Conservation (phyloP, 2,797 vertebrate genomes). For the Cyprinella venusta region DNA sequence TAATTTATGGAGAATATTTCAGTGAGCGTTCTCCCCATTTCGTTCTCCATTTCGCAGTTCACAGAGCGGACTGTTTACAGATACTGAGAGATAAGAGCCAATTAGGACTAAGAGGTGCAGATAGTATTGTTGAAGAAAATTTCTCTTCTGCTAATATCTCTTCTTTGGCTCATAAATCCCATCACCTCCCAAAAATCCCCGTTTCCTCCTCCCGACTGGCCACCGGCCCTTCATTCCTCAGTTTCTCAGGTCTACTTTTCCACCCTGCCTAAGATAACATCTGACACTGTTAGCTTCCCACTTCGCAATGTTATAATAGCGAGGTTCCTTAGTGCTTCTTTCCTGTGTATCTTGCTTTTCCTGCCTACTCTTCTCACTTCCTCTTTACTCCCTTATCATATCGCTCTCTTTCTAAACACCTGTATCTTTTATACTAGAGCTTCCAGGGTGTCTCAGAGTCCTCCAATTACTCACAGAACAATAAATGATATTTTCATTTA, state of each 20-base stretch:
- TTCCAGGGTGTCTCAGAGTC: neutral
- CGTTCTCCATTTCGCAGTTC: constrained; percentile 49
- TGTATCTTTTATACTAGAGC: constrained; percentile 6
- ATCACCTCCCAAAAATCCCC: constrained; percentile 32
- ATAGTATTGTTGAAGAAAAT: constrained; percentile 49
- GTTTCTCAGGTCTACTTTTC: constrained; percentile 30
- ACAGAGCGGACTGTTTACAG: constrained; percentile 51
- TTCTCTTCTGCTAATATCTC: constrained; percentile 47
- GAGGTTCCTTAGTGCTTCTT: constrained; percentile 1
- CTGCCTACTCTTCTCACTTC: neutral
- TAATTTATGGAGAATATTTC: constrained; percentile 55
- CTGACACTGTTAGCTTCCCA: neutral
- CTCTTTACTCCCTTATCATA: neutral
- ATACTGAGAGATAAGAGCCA: constrained; percentile 44
- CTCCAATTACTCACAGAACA: constrained; percentile 45
- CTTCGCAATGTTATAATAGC: neutral
- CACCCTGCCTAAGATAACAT: constrained; percentile 38
- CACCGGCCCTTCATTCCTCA: neutral
- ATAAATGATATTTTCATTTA: constrained; percentile 24
- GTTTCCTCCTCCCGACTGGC: neutral
- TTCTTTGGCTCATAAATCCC: constrained; percentile 33
- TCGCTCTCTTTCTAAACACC: constrained; percentile 2
- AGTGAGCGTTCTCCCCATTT: constrained; percentile 25
- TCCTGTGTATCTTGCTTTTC: constrained; percentile 3
- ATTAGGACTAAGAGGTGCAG: constrained; percentile 31